Evolutionary conservation across 2,888 invertebrate species (phyloP), one percentile per base, ranked within the genome.

Genomic region (Eutolmus rufibarbis): DNA sequence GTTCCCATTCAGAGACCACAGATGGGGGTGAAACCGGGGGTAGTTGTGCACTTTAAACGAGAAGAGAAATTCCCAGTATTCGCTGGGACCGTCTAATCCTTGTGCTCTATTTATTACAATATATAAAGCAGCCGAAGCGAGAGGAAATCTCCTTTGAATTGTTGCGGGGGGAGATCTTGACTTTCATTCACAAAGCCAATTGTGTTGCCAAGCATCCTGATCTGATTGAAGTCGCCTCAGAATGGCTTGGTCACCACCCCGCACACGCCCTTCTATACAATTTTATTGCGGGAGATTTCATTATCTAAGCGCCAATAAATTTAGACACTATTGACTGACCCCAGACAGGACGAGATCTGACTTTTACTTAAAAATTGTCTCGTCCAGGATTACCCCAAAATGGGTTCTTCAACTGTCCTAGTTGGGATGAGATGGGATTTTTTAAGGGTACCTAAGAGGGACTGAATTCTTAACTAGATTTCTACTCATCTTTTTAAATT

Each of bases 141-240:
- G 5, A 56, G 56, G 81, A 56, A 51, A 12, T 57, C 57, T 57
- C 57, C 56, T 51, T 51, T 51, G 51, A 51, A 51, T 51, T n/a
- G 19, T 66, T 19, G 5, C 7, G 19, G 66, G 43, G 51, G 37
- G 23, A 19, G 19, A 37, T 66, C 40, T 84, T 66, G 66, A 66
- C 40, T 84, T 84, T 66, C 66, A 84, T 84, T 84, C 82, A 84
- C 40, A 84, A 43, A 84, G 66, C 34, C 57, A 84, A 84, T 84
- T 84, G 82, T 66, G 19, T 34, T 34, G 34, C 34, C 34, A 34
- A 31, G 79, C 31, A 79, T 28, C 31, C 43, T 84, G 16, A 37
- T 37, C 37, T 84, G 82, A 84, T 84, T 84, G 82, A 84, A 84
- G 79, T 79, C n/a, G 28, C 56, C 51, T 56, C 16, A 66, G 4